Conservation (phyloP, 2,888 invertebrate genomes). For the Sinotaia quadrata region DNA sequence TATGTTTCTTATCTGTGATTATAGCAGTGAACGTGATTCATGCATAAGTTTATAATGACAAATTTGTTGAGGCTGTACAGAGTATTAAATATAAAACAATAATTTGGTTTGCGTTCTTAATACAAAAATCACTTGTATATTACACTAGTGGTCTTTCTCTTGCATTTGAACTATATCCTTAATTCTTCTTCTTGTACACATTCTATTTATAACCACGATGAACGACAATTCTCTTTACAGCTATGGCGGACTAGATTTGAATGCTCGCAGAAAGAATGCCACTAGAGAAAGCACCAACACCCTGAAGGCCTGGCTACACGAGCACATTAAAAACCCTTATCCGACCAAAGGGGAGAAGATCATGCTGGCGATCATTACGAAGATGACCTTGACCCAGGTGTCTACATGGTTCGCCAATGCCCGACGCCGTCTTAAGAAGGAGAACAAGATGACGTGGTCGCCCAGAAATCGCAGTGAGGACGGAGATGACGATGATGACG, state of each 20-base stretch:
- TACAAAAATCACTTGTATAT: too few relatives aligned
- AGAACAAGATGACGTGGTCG: constrained; percentile 98
- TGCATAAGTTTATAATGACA: too few relatives aligned
- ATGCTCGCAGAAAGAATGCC: constrained; percentile 87
- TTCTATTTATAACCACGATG: too few relatives aligned
- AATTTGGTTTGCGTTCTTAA: too few relatives aligned
- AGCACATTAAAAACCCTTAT: constrained; percentile 96
- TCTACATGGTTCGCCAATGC: constrained; percentile 99
- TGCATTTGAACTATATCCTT: too few relatives aligned
- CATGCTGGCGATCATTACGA: constrained; percentile 84
- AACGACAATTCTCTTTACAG: constrained; percentile 6
- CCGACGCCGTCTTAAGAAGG: constrained; percentile 91
- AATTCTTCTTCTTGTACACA: too few relatives aligned
- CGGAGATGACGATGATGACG: constrained; percentile 70
- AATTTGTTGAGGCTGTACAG: too few relatives aligned
- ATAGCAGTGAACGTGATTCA: too few relatives aligned
- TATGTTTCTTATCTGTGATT: too few relatives aligned
- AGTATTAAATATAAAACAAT: too few relatives aligned
- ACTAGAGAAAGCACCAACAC: constrained; percentile 98
- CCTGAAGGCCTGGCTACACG: constrained; percentile 96
- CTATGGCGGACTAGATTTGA: constrained; percentile 26
- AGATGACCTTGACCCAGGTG: constrained; percentile 76
- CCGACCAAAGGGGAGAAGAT: constrained; percentile 97
- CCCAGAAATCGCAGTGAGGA: constrained; percentile 81
- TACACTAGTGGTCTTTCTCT: too few relatives aligned